phyloP scores from a whole-genome alignment of 2,113 vertebrate genomes.

The Myotis lucifugus region DNA sequence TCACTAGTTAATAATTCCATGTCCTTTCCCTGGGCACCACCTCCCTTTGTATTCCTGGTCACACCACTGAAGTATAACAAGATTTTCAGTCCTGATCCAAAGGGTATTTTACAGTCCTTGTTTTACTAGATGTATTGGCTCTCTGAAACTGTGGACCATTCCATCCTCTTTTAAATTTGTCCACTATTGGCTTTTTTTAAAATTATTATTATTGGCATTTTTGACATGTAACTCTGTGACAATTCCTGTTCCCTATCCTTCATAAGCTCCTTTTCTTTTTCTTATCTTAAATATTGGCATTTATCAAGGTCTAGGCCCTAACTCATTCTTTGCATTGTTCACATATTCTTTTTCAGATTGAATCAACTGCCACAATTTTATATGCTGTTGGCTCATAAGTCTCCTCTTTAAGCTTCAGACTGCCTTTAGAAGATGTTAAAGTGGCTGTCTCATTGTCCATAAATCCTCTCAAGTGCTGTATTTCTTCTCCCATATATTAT shows the following conservation, averaged over 20 bases:
- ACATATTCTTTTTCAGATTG: neutral
- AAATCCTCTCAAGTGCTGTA: neutral
- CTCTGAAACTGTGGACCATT: neutral
- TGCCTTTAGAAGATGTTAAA: neutral
- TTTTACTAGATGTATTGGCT: neutral
- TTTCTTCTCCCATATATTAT: neutral
- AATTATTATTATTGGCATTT: too few species aligned
- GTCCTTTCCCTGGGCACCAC: neutral
- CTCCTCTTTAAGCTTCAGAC: neutral
- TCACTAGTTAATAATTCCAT: neutral
- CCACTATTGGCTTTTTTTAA: neutral
- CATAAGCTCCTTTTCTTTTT: slow-evolving; percentile 18
- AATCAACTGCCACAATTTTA: neutral
- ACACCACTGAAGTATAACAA: neutral
- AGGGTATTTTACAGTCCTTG: neutral
- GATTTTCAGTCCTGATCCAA: neutral
- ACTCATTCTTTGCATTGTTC: neutral
- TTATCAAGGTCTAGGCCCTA: neutral
- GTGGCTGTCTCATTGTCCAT: neutral
- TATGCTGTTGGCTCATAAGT: neutral
- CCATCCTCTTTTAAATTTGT: slow-evolving; percentile 7
- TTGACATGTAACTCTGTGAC: neutral
- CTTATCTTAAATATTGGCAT: neutral
- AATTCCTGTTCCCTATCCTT: neutral
- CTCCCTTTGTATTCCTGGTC: neutral